Conservation (phyloP, 2,113 vertebrate genomes). For the Pandion haliaetus region DNA sequence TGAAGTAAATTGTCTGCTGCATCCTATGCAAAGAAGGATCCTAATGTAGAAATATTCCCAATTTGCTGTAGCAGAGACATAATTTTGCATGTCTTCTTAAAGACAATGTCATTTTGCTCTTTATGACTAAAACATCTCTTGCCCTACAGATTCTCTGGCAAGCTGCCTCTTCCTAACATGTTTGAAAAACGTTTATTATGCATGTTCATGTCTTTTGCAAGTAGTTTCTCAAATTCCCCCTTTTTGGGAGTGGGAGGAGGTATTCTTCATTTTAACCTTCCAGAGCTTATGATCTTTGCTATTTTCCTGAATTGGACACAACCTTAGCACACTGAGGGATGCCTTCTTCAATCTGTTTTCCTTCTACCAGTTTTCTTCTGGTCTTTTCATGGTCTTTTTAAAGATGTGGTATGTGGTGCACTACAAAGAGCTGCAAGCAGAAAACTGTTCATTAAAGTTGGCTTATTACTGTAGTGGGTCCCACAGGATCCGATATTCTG, state of each 20-base stretch:
- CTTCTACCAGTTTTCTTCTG: background rate
- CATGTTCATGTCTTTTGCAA: background rate
- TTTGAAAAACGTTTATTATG: background rate
- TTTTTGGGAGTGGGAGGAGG: background rate
- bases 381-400: background rate
- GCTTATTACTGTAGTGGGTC: background rate
- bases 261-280: background rate
- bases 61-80: background rate
- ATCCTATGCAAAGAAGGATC: background rate
- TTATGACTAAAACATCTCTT: background rate
- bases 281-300: background rate
- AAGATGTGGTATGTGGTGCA: background rate
- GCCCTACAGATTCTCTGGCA: background rate
- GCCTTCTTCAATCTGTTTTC: background rate
- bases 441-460: background rate
- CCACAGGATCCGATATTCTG: background rate
- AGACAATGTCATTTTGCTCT: background rate
- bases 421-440: background rate
- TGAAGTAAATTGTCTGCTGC: background rate
- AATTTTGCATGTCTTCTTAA: background rate
- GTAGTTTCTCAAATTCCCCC: background rate
- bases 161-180: background rate
- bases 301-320: background rate
- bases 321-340: background rate
- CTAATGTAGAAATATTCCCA: background rate